Evolutionary conservation across 2,888 invertebrate genomes (phyloP).

Genomic region (Odontocolon sp.): DNA sequence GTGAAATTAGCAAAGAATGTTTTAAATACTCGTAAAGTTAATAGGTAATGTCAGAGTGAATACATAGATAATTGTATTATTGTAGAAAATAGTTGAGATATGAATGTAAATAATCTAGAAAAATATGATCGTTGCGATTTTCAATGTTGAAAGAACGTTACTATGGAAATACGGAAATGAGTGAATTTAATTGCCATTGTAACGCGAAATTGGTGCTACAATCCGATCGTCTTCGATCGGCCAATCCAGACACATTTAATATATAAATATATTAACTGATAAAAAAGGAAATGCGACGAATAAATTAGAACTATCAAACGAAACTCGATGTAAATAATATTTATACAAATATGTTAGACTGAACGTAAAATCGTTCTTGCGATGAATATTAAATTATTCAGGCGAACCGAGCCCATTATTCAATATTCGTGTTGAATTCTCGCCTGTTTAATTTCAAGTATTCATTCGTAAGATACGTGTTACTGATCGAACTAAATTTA

Average conservation of each 20-base stretch:
- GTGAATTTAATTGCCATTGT: constrained; percentile 4
- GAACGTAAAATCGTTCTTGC: constrained; percentile 12
- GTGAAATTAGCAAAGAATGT: constrained; percentile 1
- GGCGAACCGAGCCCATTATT: background rate
- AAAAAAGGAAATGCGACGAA: constrained; percentile 16
- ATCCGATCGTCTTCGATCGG: constrained; percentile 8
- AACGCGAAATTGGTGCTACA: constrained; percentile 32
- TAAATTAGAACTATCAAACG: constrained; percentile 14
- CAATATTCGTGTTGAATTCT: constrained; percentile 17
- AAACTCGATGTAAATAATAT: constrained; percentile 56
- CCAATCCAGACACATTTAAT: background rate
- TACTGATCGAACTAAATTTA: constrained; percentile 19
- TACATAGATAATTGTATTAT: constrained; percentile 14
- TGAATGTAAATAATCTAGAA: constrained; percentile 48
- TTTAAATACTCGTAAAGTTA: constrained; percentile 37
- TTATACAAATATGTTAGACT: constrained; percentile 55
- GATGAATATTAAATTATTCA: background rate
- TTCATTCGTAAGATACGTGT: constrained; percentile 18
- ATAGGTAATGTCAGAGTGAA: constrained; percentile 16
- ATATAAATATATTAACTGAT: background rate
- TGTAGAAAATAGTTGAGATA: constrained; percentile 28
- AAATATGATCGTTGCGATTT: constrained; percentile 38
- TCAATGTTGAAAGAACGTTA: constrained; percentile 33
- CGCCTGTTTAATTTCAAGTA: background rate
- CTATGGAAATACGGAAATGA: background rate